Percentiles rank a stretch among this genome's conserved stretches.
phyloP scores from a whole-genome alignment of 2,113 vertebrate species.

The Mohoua ochrocephala region DNA sequence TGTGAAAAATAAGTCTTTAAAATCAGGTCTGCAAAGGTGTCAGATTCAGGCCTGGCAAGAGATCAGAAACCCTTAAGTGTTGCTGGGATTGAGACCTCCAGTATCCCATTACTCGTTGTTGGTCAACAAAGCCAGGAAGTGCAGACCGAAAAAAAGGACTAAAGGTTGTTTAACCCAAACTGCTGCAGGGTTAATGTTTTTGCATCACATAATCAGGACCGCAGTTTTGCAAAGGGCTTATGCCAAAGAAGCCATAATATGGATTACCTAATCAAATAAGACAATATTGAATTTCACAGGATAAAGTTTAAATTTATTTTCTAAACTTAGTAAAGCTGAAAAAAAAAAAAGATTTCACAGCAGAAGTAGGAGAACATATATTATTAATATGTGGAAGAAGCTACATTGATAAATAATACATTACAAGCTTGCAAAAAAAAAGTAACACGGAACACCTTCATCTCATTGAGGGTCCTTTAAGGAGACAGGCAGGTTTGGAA shows the following conservation, averaged over 20 bases:
- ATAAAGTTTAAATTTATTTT: not conserved
- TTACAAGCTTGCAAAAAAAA: not conserved
- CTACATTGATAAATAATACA: slow-evolving; percentile 38
- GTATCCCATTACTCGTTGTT: accelerated
- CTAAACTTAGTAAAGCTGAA: not conserved
- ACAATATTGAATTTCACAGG: not conserved
- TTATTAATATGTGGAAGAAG: slow-evolving; percentile 27
- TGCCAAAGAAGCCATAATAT: not conserved
- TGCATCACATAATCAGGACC: not conserved
- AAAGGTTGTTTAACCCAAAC: not conserved
- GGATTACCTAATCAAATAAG: not conserved
- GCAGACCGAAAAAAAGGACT: not conserved
- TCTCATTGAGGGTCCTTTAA: not conserved
- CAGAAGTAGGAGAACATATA: not conserved
- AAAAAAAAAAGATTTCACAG: not conserved
- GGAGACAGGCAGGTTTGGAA: not conserved
- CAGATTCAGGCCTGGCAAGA: not conserved
- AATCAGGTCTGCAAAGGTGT: not conserved
- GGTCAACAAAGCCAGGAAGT: not conserved
- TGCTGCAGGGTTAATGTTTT: not conserved
- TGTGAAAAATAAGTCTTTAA: not conserved
- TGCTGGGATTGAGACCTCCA: not conserved
- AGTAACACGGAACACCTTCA: not conserved
- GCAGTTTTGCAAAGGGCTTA: not conserved
- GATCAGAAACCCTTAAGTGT: not conserved